Evolutionary conservation across 2,888 invertebrate genomes (phyloP), one percentile per base, ranked within the genome.

Genomic region (Callyntrura sp.): DNA sequence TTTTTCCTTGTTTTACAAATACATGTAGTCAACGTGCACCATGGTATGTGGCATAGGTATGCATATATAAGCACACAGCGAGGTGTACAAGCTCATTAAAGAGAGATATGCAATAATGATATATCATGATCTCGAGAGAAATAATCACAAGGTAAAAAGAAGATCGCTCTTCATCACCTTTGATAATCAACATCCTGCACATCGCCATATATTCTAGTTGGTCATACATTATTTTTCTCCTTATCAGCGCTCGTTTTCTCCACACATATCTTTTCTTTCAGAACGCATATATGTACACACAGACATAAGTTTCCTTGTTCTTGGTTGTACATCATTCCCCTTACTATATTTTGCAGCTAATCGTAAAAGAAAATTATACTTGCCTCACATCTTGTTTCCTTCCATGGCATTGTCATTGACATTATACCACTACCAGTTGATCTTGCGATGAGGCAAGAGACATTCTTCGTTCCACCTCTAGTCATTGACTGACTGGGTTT

Each of bases 131-230:
- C 43, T 35, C 43, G 51, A 48, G 51, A 48, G 25, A 62, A 45
- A 62, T 45, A 43, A 20, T 25, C 23, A 28, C 78, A 76, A 55
- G 68, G 79, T 23, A 79, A 79, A 86, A 73, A 55, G 51, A 65
- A 86, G 78, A 86, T 86, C n/a, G 17, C 82, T n/a, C 85, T 17
- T 79, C 86, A 79, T 86, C 65, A 23, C 86, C 25, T 65, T 45
- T 28, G 60, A 25, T 79, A 60, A 76, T 62, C 60, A 62, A 51
- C 86, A 86, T 86, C 86, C 86, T 86, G 78, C 65, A 83, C 65
- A 68, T 83, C 68, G 23, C 43, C 25, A 28, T 68, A 35, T 14
- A 28, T 28, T 68, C 28, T 28, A n/a, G 35, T 35, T 35, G 35
- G 35, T 35, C 35, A 6, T 35, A 35, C 35, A 68, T 68, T 68